phyloP scores from a whole-genome alignment of 2,113 vertebrate species.

The Anguilla rostrata region DNA sequence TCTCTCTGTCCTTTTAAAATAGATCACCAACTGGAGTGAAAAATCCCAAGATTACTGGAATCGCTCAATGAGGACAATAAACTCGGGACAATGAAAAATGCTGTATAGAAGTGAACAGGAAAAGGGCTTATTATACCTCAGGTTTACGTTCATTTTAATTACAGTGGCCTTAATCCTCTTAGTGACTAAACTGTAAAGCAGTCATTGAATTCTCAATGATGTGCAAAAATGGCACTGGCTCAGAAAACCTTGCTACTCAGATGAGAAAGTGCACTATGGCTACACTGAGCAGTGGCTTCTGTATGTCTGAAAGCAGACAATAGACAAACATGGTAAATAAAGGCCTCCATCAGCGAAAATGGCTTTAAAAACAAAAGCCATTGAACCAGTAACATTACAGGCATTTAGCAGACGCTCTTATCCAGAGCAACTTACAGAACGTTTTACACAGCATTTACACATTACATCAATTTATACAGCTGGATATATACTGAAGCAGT shows the following conservation, averaged over 20 bases:
- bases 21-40: no score
- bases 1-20: no score
- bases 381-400: no score
- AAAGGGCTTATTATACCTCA: neutral
- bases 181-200: no score
- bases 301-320: neutral
- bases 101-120: neutral
- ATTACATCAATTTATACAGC: no score
- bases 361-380: neutral
- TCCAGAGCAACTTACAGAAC: no score
- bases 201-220: no score
- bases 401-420: no score
- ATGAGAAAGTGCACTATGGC: neutral
- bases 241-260: neutral
- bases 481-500: no score
- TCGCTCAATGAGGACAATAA: slow-evolving; percentile 20
- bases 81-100: neutral
- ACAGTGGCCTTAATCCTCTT: neutral
- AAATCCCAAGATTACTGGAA: neutral
- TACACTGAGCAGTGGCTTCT: neutral
- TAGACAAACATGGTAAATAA: neutral
- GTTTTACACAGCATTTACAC: no score
- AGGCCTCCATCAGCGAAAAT: neutral
- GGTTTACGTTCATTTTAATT: neutral
- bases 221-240: no score